These are phyloP conservation scores for Myxocyprinus asiaticus DNA, from an alignment of 2,113 vertebrate species.

Conservation along the genomic window DNA sequence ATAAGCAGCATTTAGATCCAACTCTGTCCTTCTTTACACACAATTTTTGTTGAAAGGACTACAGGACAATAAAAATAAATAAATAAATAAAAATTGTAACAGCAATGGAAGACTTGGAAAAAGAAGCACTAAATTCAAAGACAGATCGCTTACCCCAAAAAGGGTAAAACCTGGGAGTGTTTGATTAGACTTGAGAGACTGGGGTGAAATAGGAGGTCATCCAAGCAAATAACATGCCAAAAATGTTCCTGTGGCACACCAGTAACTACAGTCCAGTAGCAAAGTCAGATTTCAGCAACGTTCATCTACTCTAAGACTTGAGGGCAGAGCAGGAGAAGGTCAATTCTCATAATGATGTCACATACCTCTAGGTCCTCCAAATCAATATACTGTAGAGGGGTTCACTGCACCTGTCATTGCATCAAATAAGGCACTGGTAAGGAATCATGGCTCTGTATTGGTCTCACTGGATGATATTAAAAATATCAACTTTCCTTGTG, in stretches of 20 bases:
- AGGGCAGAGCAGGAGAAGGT: conserved; percentile 77
- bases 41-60: background rate
- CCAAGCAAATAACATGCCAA: conserved; percentile 76
- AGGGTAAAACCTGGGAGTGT: conserved; percentile 53
- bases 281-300: conserved; percentile 28
- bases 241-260: conserved; percentile 69
- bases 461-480: conserved; percentile 67
- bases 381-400: conserved; percentile 71
- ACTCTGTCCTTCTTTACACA: background rate
- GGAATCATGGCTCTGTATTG: conserved; percentile 63
- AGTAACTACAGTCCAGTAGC: conserved; percentile 48
- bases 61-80: background rate
- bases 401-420: conserved; percentile 67
- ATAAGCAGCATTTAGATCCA: background rate
- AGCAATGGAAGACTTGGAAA: background rate
- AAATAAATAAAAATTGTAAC: background rate
- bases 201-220: conserved; percentile 61
- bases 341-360: conserved; percentile 79
- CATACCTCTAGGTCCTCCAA: conserved; percentile 76
- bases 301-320: conserved; percentile 63
- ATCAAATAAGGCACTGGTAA: conserved; percentile 73
- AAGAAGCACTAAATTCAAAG: background rate
- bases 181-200: conserved; percentile 63
- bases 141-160: conserved; percentile 22
- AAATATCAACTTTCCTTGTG: conserved; percentile 57